A percentile compares a stretch with the other conserved stretches of the same genome.
Evolutionary conservation across 2,797 vertebrate genomes (phyloP).

Genomic region (Schizopygopsis malacanthus): DNA sequence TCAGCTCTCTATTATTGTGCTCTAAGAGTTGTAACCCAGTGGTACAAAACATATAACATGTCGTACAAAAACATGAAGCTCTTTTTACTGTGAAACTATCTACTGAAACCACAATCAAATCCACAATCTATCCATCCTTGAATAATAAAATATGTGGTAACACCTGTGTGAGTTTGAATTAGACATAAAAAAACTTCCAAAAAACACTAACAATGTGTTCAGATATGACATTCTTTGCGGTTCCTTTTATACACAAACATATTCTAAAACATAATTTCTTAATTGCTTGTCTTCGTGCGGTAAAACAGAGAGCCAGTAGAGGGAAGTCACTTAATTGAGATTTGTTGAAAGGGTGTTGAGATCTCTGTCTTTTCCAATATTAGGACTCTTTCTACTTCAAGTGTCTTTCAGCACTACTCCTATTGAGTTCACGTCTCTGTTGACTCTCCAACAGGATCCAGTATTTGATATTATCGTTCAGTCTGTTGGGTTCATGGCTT

Average conservation of each 20-base stretch:
- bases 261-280: too few species aligned
- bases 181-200: too few species aligned
- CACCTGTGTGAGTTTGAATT: not conserved
- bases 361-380: not conserved
- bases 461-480: too few species aligned
- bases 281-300: too few species aligned
- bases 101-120: not conserved
- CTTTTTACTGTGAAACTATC: not conserved
- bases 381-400: not conserved
- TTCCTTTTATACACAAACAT: too few species aligned
- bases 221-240: too few species aligned
- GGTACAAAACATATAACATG: not conserved
- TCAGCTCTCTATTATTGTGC: slow-evolving; percentile 17
- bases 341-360: too few species aligned
- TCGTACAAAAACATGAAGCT: not conserved
- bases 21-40: not conserved
- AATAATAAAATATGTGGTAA: not conserved
- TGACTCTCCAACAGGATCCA: not conserved
- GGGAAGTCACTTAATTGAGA: too few species aligned
- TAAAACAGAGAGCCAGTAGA: too few species aligned
- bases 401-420: not conserved
- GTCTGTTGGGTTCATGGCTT: not conserved
- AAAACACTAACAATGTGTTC: too few species aligned
- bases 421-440: not conserved
- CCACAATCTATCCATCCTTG: not conserved